A percentile compares a stretch with the other conserved stretches of the same genome.
These are phyloP conservation scores for Ferrisia virgata DNA, from an alignment of 2,888 invertebrate species.

Conservation along the genomic window DNA sequence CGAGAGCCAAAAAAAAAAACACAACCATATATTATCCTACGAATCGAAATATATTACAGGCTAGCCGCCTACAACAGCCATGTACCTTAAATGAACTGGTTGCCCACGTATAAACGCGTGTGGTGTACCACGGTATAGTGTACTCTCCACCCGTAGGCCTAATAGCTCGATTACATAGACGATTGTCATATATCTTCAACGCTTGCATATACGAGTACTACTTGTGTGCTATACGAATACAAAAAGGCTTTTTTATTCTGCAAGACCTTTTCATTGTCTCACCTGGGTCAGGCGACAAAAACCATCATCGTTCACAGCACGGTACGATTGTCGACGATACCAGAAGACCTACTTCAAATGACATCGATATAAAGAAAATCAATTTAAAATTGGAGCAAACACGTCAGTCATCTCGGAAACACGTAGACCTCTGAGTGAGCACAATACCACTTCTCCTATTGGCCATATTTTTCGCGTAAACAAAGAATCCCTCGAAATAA, in stretches of 20 bases:
- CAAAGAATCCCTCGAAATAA: no score
- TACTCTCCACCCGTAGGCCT: neutral
- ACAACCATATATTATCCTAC: neutral
- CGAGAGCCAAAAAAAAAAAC: neutral
- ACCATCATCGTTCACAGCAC: neutral
- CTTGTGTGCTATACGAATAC: neutral
- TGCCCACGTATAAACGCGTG: neutral
- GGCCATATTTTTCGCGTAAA: no score
- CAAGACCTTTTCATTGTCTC: neutral
- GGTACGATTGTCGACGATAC: neutral
- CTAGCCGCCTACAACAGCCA: neutral
- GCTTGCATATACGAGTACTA: neutral
- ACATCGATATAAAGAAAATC: slow-evolving; percentile 9
- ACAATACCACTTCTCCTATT: no score
- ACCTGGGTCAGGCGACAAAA: neutral
- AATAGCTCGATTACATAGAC: neutral
- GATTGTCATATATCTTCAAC: neutral
- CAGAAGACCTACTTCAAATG: neutral
- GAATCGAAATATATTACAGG: neutral
- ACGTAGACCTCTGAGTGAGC: neutral
- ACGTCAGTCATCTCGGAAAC: neutral
- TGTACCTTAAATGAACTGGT: neutral
- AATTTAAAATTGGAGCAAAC: slow-evolving; percentile 10
- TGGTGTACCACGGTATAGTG: neutral
- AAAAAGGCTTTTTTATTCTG: neutral